Evolutionary conservation across 2,113 vertebrate genomes (phyloP).

Genomic region (Nothocercus julius): DNA sequence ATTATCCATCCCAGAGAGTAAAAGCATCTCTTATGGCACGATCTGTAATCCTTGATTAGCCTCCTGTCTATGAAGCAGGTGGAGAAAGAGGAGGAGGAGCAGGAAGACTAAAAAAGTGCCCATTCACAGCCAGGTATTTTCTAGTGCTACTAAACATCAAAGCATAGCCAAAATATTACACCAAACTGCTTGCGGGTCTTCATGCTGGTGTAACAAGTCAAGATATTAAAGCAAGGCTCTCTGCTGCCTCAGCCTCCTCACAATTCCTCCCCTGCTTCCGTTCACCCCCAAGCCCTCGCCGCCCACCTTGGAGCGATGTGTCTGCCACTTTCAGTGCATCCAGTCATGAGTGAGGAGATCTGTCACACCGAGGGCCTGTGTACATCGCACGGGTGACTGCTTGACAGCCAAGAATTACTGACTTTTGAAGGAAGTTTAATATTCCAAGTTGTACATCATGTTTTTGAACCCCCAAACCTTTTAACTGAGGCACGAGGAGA

Average conservation of each 20-base stretch:
- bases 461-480: background rate
- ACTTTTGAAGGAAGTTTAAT: background rate
- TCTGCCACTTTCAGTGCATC: background rate
- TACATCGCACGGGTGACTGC: background rate
- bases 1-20: background rate
- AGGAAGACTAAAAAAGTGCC: background rate
- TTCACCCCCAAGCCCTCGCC: background rate
- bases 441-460: background rate
- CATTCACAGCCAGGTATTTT: background rate
- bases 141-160: background rate
- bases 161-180: background rate
- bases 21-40: background rate
- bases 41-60: background rate
- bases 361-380: accelerated
- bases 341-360: background rate
- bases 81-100: background rate
- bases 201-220: background rate
- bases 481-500: background rate
- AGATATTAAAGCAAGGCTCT: background rate
- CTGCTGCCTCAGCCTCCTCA: background rate
- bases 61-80: background rate
- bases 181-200: too few relatives aligned
- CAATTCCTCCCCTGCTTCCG: background rate
- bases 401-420: background rate
- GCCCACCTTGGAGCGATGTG: background rate